phyloP scores from a whole-genome alignment of 2,797 vertebrate genomes.

The Emys orbicularis region DNA sequence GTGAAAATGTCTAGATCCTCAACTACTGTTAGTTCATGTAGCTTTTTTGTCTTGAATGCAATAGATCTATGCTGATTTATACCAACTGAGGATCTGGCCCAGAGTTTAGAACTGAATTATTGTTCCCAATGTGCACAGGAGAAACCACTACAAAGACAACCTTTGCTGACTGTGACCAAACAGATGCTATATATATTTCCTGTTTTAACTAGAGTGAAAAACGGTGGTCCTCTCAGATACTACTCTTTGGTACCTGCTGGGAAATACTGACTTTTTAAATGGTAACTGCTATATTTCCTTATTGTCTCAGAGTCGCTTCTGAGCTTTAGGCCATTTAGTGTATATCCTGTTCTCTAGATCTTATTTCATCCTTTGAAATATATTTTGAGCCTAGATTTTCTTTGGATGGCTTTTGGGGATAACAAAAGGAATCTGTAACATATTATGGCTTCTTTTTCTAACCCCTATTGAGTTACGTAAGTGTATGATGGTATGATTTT shows the following conservation, averaged over 20 bases:
- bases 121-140: background rate
- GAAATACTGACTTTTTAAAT: background rate
- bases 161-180: background rate
- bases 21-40: background rate
- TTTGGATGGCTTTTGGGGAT: background rate
- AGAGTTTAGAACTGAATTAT: background rate
- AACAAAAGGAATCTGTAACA: background rate
- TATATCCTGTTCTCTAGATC: background rate
- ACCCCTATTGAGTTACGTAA: background rate
- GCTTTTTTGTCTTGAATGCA: background rate
- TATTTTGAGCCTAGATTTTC: background rate
- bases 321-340: background rate
- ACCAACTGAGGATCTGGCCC: background rate
- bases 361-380: background rate
- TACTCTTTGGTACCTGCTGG: background rate
- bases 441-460: background rate
- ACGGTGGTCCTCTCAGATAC: background rate
- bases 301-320: background rate
- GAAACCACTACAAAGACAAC: background rate
- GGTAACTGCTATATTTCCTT: background rate
- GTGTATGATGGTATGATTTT: background rate
- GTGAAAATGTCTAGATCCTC: background rate
- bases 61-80: background rate
- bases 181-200: background rate
- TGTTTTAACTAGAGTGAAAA: background rate